Evolutionary conservation across 2,113 vertebrate genomes (phyloP), one percentile per base, ranked within the genome.

Genomic region (Apeltes quadracus): DNA sequence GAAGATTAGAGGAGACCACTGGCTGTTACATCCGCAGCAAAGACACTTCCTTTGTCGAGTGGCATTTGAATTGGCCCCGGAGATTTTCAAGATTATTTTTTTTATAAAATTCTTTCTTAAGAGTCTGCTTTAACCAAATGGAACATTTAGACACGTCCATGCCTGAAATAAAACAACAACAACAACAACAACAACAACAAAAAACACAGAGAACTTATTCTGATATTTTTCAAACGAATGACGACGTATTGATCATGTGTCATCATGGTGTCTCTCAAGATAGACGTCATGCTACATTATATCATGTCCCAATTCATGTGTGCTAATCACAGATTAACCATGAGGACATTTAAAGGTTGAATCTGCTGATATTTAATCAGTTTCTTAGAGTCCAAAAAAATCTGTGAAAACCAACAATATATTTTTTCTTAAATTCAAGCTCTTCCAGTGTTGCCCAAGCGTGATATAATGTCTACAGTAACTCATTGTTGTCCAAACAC

Each of bases 1-100:
- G 77, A 74, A 61, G 59, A 79, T 25, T 79, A 87, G 61, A 89
- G 86, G 82, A 77, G 58, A 81, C 76, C 55, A 61, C 36, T 73
- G 63, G 41, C 43, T 65, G 69, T 72, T 81, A 61, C 56, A 72
- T 84, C 51, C 48, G 36, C 22, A 79, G 59, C 58, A 76, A 69
- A 63, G 34, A 73, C 59, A 36, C 25, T 43, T 39, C 66, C 73
- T 70, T 79, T 64, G 16, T 67, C 50, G 50, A 56, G n/a, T 61
- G 59, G 61, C 11, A 16, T 79, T 71, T 74, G 53, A 71, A 81
- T 67, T 54, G 20, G 5, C 62, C 61, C 25, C 56, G 29, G 25
- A 61, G 25, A 59, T 65, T 75, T 66, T 18, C 32, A 41, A 64
- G n/a, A n/a, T n/a, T 29, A 29, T 29, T 27, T 23, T 54, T 63